Evolutionary conservation across 2,888 invertebrate genomes (phyloP).

Genomic region (Cantharis lateralis): DNA sequence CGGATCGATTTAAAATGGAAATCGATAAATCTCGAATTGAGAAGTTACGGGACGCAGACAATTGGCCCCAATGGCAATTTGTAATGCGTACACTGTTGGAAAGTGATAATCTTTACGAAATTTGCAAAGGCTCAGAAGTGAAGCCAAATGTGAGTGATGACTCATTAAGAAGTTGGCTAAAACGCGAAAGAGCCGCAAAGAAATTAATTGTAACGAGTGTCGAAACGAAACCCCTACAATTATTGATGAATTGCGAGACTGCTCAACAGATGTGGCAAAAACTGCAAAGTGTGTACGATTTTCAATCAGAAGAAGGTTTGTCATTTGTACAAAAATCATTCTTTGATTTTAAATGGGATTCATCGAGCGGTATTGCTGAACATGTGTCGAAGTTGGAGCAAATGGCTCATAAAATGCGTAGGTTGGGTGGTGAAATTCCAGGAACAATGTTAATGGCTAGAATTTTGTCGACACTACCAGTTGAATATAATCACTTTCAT

Average conservation of each 20-base stretch:
- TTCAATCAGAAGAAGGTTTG: slow-evolving; percentile 33
- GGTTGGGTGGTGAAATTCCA: background rate
- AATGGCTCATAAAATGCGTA: background rate
- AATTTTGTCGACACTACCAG: no score
- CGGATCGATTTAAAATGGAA: background rate
- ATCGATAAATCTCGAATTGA: slow-evolving; percentile 27
- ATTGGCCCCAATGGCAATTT: slow-evolving; percentile 34
- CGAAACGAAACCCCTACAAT: slow-evolving; percentile 28
- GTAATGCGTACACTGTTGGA: slow-evolving; percentile 27
- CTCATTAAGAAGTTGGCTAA: slow-evolving; percentile 13
- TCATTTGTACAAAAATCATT: slow-evolving; percentile 34
- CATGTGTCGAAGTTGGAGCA: background rate
- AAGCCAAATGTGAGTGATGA: slow-evolving; percentile 3
- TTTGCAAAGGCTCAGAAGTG: slow-evolving; percentile 21
- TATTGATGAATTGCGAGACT: slow-evolving; percentile 25
- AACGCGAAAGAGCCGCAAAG: slow-evolving; percentile 31
- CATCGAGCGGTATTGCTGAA: background rate
- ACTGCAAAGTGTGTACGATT: slow-evolving; percentile 31
- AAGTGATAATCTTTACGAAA: slow-evolving; percentile 15
- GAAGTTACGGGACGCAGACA: slow-evolving; percentile 34
- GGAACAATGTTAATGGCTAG: background rate
- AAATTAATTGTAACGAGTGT: slow-evolving; percentile 35
- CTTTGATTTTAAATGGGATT: slow-evolving; percentile 34
- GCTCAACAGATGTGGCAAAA: slow-evolving; percentile 37
- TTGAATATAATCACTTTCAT: no score